A percentile compares a stretch with the other conserved stretches of the same genome.
phyloP scores from a whole-genome alignment of 2,113 vertebrate genomes.

The Neogobius melanostomus region DNA sequence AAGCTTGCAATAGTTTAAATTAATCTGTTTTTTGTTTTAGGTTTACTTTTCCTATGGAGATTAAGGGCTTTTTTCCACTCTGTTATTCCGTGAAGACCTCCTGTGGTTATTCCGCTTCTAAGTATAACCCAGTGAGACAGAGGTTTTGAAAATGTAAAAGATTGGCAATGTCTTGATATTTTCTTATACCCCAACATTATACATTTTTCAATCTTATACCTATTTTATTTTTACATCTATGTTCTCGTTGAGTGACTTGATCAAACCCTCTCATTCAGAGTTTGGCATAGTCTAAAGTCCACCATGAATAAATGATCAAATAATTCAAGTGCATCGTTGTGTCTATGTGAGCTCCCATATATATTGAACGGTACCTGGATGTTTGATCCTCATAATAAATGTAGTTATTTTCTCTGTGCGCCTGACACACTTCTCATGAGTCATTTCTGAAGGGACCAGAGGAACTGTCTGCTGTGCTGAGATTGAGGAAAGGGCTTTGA shows the following conservation, averaged over 20 bases:
- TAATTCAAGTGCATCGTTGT: background rate
- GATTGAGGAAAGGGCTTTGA: conserved; percentile 30
- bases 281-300: conserved; percentile 3
- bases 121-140: too few species aligned
- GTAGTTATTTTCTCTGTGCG: conserved; percentile 27
- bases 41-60: too few species aligned
- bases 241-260: background rate
- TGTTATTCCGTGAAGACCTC: too few species aligned
- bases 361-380: conserved; percentile 46
- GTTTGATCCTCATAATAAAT: conserved; percentile 53
- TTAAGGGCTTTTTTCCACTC: too few species aligned
- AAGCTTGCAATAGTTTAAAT: too few species aligned
- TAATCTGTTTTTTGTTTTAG: too few species aligned
- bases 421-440: conserved; percentile 54
- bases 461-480: conserved; percentile 38
- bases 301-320: conserved; percentile 30
- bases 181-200: too few species aligned
- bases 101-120: too few species aligned
- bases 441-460: conserved; percentile 47
- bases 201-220: too few species aligned
- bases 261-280: background rate
- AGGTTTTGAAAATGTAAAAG: too few species aligned
- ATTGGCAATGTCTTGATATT: too few species aligned
- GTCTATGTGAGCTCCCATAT: conserved; percentile 19
- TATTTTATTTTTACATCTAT: background rate